phyloP scores from a whole-genome alignment of 2,888 invertebrate species.

The Caenorhabditis drosophilae region DNA sequence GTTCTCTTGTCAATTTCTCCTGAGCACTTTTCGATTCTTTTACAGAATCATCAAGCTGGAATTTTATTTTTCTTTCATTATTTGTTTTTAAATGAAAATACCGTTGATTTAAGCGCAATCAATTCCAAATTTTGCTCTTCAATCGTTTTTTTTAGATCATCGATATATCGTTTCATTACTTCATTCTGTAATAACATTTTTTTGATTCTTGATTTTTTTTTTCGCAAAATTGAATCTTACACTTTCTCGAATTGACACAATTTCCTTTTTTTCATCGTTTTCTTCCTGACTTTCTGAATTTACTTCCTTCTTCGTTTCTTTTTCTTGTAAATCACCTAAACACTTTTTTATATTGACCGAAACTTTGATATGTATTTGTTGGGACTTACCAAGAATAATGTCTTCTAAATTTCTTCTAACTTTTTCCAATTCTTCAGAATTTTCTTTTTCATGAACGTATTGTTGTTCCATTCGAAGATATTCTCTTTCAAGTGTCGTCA shows the following conservation, averaged over 20 bases:
- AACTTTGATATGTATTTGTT: too few species aligned
- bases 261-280: too few species aligned
- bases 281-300: neutral
- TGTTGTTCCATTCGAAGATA: constrained; percentile 28
- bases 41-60: neutral
- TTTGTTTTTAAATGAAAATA: neutral
- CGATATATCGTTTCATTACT: constrained; percentile 4
- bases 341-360: too few species aligned
- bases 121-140: neutral
- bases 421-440: constrained; percentile 9
- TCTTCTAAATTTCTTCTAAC: constrained; percentile 16
- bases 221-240: neutral
- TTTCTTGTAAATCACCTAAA: too few species aligned
- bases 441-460: constrained; percentile 12
- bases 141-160: constrained; percentile 1
- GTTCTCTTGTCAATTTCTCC: constrained; percentile 5
- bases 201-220: constrained; percentile 1
- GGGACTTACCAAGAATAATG: constrained; percentile 11
- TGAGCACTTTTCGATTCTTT: neutral
- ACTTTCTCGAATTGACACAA: neutral
- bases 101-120: neutral
- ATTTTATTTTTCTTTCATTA: neutral
- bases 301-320: too few species aligned
- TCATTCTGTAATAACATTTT: neutral
- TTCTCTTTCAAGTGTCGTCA: constrained; percentile 8